A percentile compares a stretch with the other conserved stretches of the same genome.
Evolutionary conservation across 2,797 vertebrate species (phyloP).

Genomic region (Sebastes iracundus): DNA sequence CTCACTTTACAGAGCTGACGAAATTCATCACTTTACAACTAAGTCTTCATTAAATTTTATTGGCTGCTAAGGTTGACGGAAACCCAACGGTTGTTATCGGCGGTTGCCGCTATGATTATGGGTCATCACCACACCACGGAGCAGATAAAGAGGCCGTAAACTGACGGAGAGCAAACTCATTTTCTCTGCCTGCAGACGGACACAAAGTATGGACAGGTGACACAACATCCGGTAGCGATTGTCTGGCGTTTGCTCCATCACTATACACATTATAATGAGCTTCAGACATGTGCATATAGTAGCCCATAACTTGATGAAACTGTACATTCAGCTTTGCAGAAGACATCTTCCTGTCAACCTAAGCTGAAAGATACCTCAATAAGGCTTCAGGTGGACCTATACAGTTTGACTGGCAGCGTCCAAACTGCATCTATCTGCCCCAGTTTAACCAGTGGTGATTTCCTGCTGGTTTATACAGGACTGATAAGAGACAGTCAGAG

Average conservation of each 20-base stretch:
- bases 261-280: not conserved
- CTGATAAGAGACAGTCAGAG: slow-evolving; percentile 70
- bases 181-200: slow-evolving; percentile 41
- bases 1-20: slow-evolving; percentile 30
- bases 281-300: not conserved
- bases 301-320: not conserved
- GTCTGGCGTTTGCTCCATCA: not conserved
- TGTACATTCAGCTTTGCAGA: not conserved
- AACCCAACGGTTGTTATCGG: slow-evolving; percentile 61
- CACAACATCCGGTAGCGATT: not conserved
- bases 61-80: slow-evolving; percentile 52
- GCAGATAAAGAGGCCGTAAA: slow-evolving; percentile 73
- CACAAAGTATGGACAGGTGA: slow-evolving; percentile 9
- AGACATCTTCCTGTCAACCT: not conserved
- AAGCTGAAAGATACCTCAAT: not conserved
- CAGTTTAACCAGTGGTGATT: slow-evolving; percentile 63
- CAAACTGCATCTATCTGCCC: not conserved
- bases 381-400: not conserved
- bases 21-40: slow-evolving; percentile 70
- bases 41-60: slow-evolving; percentile 76
- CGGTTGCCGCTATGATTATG: slow-evolving; percentile 59
- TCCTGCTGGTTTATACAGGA: slow-evolving; percentile 65
- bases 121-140: slow-evolving; percentile 64
- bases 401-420: not conserved
- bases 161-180: slow-evolving; percentile 55